Conservation (phyloP, 1,140 invertebrate genomes). For the Conus ventricosus region DNA sequence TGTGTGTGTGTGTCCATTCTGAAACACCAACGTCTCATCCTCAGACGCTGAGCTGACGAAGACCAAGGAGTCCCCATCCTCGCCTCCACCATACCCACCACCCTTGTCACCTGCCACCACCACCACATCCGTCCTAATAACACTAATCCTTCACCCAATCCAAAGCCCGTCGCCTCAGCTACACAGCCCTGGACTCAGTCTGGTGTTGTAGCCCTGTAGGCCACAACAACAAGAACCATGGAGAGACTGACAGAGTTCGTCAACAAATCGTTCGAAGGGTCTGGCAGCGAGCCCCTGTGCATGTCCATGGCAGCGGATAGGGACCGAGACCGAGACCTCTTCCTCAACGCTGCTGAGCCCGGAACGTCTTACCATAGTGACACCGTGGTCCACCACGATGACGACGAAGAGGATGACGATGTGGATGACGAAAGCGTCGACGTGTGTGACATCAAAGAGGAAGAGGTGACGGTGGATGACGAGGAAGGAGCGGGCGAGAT, state of each 20-base stretch:
- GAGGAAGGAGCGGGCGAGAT: neutral
- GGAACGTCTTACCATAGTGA: neutral
- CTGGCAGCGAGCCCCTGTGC: neutral
- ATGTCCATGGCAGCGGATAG: neutral
- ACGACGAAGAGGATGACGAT: neutral
- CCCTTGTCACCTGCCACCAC: neutral
- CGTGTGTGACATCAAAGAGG: constrained; percentile 37
- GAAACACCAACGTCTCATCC: too few species aligned
- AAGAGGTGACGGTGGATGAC: constrained; percentile 31
- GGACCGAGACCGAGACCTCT: constrained; percentile 7
- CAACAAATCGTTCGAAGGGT: constrained; percentile 46
- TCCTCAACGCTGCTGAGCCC: neutral
- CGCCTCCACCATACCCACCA: neutral
- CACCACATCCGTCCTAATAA: neutral
- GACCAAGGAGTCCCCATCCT: neutral
- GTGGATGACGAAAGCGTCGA: constrained; percentile 28
- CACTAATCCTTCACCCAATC: neutral
- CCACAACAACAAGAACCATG: constrained; percentile 28
- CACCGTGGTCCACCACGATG: neutral
- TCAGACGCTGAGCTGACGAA: too few species aligned
- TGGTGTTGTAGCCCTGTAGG: too few species aligned
- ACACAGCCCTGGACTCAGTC: too few species aligned
- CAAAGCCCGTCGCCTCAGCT: too few species aligned
- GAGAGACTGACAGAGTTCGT: constrained; percentile 47
- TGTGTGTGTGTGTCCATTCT: too few species aligned